Base-by-base conservation (phyloP, 2,888 invertebrate species). In the Podotricha telesiphe region DNA sequence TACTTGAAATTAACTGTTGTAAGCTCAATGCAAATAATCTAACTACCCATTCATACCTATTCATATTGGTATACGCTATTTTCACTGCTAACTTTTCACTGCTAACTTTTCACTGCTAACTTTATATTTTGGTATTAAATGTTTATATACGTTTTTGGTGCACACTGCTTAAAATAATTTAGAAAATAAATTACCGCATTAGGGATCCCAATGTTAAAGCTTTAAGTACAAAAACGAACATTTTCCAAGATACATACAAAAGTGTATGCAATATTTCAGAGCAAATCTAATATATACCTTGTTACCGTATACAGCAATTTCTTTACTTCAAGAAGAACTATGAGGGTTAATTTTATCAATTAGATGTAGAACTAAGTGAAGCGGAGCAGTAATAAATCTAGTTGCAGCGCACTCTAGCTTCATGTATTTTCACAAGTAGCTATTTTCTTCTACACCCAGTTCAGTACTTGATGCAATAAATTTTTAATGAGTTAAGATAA, bases 371-470 rank as follows among this genome's bases (percentile, higher is more conserved):
- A 71, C 65, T 75, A 78, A 78, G 77, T 76, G 80, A 77, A 76
- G 78, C 81, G 79, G 72, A 71, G 80, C 81, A 78, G 84, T 79
- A 80, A 85, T 86, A 86, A 85, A 86, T 85, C 82, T 83, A 78
- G 78, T 76, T 77, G 72, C 50, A 72, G 68, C 65, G 65, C 47
- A 62, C 68, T 70, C 62, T 62, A 62, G 68, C 42, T 45, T 50
- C 65, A 66, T 63, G 65, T 63, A 63, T 55, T 65, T 48, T 72
- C 48, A 22, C 63, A 45, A 68, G 66, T 70, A 68, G 66, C 68
- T 72, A 72, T 72, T 70, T 72, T 66, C 70, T 72, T 70, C 53
- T 68, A 67, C 68, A 70, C 65, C 53, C 53, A 59, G 53, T 68
- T 72, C 42, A 66, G 70, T 68, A 55, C 59, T 65, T 68, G 48